Evolutionary conservation across 2,113 vertebrate species (phyloP).

Genomic region (Hemiprocne comata): DNA sequence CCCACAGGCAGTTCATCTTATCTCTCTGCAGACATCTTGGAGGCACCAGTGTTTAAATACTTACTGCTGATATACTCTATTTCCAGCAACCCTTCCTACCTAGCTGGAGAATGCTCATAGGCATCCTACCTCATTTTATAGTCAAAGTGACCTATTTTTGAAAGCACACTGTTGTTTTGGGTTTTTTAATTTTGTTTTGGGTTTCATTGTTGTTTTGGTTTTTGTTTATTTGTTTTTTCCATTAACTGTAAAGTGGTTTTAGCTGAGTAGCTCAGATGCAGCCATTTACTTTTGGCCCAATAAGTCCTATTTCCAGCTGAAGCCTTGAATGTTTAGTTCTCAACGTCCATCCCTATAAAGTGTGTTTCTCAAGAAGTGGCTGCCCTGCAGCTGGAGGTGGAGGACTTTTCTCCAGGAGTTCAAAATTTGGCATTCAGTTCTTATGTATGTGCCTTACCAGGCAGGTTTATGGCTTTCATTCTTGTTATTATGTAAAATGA

Average conservation of each 20-base stretch:
- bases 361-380: background rate
- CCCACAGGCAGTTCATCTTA: background rate
- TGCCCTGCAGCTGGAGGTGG: background rate
- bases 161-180: too few species aligned
- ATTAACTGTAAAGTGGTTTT: background rate
- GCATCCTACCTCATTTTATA: background rate
- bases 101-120: background rate
- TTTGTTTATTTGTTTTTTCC: background rate
- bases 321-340: background rate
- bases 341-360: background rate
- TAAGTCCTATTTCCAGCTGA: background rate
- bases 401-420: background rate
- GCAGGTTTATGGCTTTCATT: background rate
- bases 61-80: background rate
- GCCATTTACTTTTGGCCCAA: background rate
- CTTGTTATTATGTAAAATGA: background rate
- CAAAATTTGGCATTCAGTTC: background rate
- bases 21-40: background rate
- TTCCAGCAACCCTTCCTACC: background rate
- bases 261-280: background rate
- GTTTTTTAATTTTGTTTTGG: too few species aligned
- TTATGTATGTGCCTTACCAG: background rate
- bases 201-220: too few species aligned
- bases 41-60: background rate
- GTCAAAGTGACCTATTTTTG: background rate